phyloP scores from a whole-genome alignment of 2,797 vertebrate genomes.

The Notamacropus eugenii region DNA sequence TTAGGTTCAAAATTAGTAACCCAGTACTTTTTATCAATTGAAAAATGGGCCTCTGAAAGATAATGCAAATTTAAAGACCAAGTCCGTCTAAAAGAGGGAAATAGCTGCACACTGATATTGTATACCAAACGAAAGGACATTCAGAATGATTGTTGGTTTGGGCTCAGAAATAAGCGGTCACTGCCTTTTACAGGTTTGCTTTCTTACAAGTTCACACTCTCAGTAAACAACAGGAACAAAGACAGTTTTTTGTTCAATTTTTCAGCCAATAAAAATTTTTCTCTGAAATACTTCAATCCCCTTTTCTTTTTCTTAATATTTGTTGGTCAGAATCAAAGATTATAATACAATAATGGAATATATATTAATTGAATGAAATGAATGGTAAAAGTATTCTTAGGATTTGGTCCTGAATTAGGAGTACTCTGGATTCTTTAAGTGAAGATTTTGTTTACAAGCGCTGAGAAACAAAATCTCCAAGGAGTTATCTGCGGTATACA shows the following conservation, averaged over 20 bases:
- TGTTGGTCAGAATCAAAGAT: background rate
- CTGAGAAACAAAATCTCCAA: too few species aligned
- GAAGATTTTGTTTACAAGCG: background rate
- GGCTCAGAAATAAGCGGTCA: slow-evolving; percentile 25
- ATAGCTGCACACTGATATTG: background rate
- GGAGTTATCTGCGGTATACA: too few species aligned
- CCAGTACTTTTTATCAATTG: background rate
- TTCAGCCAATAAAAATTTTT: background rate
- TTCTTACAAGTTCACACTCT: background rate
- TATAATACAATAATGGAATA: background rate
- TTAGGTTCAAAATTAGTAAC: slow-evolving; percentile 27
- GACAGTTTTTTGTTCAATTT: background rate
- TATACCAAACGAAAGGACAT: background rate
- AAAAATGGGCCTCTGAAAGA: slow-evolving; percentile 25
- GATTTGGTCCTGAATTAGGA: too few species aligned
- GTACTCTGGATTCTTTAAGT: too few species aligned
- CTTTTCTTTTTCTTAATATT: background rate
- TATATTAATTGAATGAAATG: background rate
- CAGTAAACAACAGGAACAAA: slow-evolving; percentile 33
- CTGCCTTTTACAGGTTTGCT: slow-evolving; percentile 31
- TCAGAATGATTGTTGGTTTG: slow-evolving; percentile 25
- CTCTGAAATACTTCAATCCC: background rate
- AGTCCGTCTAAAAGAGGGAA: slow-evolving; percentile 15
- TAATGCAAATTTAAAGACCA: background rate
- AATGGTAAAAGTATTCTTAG: too few species aligned